Evolutionary conservation across 2,113 vertebrate species (phyloP).

Genomic region (Elachura formosa): DNA sequence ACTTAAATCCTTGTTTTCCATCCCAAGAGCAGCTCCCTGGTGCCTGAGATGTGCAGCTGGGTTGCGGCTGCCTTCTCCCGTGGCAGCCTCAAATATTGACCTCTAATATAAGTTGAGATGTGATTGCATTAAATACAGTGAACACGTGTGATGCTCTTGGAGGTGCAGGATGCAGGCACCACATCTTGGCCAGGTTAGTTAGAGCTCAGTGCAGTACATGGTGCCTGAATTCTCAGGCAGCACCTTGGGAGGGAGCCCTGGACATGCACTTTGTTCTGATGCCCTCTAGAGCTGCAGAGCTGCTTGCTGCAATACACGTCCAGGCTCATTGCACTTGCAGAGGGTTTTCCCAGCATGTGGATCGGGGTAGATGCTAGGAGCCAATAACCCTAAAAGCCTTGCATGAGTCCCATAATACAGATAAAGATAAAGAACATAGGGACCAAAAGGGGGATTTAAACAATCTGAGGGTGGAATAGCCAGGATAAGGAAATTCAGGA

Average conservation of each 20-base stretch:
- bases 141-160: not conserved
- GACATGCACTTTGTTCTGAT: not conserved
- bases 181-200: fast-evolving
- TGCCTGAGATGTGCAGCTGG: not conserved
- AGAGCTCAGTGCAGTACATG: fast-evolving
- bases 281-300: not conserved
- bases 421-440: not conserved
- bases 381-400: not conserved
- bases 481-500: not conserved
- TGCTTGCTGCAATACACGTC: fast-evolving
- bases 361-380: not conserved
- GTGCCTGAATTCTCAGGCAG: not conserved
- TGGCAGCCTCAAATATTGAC: not conserved
- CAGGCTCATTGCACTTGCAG: fast-evolving
- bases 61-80: no score
- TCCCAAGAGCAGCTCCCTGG: not conserved
- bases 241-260: not conserved
- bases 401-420: not conserved
- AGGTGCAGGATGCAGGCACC: not conserved
- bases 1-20: not conserved
- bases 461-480: not conserved
- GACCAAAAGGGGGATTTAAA: not conserved
- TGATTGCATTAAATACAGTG: not conserved
- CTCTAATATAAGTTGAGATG: not conserved
- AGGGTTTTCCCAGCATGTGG: not conserved